A percentile compares a stretch with the other conserved stretches of the same genome.
Conservation (phyloP, 1,140 invertebrate species). For the Caenorhabditis elegans region WBcel235 BX284603.4:8852001-8852500, state of each 20-base stretch:
- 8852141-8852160: neutral
- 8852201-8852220: neutral
- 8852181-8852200: neutral
- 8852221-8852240: neutral
- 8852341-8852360: neutral
- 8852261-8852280: neutral
- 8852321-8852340: neutral
- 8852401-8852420: neutral
- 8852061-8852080: neutral
- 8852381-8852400: neutral
- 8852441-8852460: neutral
- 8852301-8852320: conserved; percentile 3
- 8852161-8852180: neutral
- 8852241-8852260: neutral
- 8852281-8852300: conserved; percentile 11
- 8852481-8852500: neutral
- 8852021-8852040: neutral
- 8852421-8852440: neutral
- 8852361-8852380: neutral
- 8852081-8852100: neutral
- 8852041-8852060: conserved; percentile 3
- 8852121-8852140: neutral
- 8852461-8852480: neutral
- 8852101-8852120: conserved; percentile 1
- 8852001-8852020: no score